phyloP scores from a whole-genome alignment of 2,888 invertebrate genomes.

The Fragum sueziense region DNA sequence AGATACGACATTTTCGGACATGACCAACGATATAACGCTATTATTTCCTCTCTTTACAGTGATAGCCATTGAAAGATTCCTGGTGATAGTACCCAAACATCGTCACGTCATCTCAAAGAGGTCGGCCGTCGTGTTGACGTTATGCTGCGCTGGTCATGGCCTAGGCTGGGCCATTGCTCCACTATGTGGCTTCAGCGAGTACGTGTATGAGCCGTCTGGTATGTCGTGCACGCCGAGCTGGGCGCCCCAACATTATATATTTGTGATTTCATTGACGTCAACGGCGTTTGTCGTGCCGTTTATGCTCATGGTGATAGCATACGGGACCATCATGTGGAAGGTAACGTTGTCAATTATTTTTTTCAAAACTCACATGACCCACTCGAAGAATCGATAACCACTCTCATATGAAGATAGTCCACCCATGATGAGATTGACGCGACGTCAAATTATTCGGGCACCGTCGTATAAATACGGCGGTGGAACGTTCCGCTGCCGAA shows the following conservation, averaged over 20 bases:
- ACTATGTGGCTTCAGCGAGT: constrained; percentile 3
- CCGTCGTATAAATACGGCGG: no score
- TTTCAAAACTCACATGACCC: no score
- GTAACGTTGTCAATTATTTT: no score
- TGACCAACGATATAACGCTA: no score
- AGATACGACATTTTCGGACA: no score
- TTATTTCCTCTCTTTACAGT: neutral
- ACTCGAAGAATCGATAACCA: no score
- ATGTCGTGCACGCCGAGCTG: constrained; percentile 31
- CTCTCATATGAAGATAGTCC: no score
- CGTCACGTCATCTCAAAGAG: constrained; percentile 7
- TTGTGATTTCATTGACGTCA: neutral
- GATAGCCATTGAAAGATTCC: constrained; percentile 24
- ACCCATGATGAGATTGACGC: no score
- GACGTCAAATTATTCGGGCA: no score
- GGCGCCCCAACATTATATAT: constrained; percentile 21
- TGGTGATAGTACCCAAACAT: constrained; percentile 7
- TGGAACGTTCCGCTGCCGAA: no score
- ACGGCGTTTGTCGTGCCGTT: neutral
- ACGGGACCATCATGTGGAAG: constrained; percentile 11
- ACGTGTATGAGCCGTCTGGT: constrained; percentile 30
- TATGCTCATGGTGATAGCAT: neutral
- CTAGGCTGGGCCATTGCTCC: constrained; percentile 21
- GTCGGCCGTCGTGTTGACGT: neutral
- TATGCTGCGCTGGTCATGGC: constrained; percentile 5